Evolutionary conservation across 2,888 invertebrate genomes (phyloP), one percentile per base, ranked within the genome.

Genomic region (Pachliopta kotzebuea): DNA sequence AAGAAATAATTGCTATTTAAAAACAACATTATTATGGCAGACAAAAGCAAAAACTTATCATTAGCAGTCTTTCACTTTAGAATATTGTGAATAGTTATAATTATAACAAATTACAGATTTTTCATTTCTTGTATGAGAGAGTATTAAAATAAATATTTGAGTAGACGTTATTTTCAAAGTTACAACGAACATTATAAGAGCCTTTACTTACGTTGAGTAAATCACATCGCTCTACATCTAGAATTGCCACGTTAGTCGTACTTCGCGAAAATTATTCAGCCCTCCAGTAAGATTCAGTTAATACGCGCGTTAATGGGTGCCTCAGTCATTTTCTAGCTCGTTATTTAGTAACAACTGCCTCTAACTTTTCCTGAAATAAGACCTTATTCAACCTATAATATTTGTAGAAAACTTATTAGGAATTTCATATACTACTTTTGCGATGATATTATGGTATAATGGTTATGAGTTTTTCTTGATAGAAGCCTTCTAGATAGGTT

Each of bases 261-360:
- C 37, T 60, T 63, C 72, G 70, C 71, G 70, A 70, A 75, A 77
- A 76, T 75, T 74, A 72, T 71, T 64, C 24, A 56, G 42, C 72
- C 69, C 67, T 68, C 63, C 71, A 67, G 70, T 69, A 64, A 70
- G 66, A 65, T 67, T 56, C 71, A 72, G 74, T 76, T 78, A 77
- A 79, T 76, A 73, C 73, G 71, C 66, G 73, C 72, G 74, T 74
- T 79, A 77, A 77, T 76, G 76, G 75, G 70, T 65, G 69, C 72
- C 69, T 69, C 70, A 18, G 49, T 62, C 50, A 56, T 56, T 56
- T 50, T 45, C 42, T 21, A 60, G 26, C 42, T 37, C 37, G 20
- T 54, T 45, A 55, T 55, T 23, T 26, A 42, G 17, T 24, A 54
- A n/a, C 42, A 52, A 58, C 14, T 49, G 45, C 24, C 18, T 49